Percentiles rank a stretch among this genome's conserved stretches.
phyloP scores from a whole-genome alignment of 1,140 invertebrate species.

The Lethocerus indicus region DNA sequence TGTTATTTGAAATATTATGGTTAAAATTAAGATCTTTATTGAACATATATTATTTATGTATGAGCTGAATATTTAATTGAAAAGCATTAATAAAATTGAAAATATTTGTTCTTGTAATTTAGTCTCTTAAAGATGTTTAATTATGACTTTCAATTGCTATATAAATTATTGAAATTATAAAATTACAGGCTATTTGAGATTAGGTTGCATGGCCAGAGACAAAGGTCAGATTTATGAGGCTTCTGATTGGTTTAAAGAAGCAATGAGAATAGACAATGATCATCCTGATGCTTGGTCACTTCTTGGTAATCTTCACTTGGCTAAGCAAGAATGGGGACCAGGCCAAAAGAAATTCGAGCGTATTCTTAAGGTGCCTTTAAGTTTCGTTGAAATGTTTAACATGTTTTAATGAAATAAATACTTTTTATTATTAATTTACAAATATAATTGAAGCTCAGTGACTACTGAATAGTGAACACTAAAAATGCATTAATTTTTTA shows the following conservation, averaged over 20 bases:
- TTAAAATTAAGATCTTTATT: background rate
- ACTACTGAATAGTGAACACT: background rate
- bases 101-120: no score
- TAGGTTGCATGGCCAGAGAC: conserved; percentile 96
- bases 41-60: no score
- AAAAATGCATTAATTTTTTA: background rate
- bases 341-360: conserved; percentile 99
- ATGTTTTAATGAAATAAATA: background rate
- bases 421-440: background rate
- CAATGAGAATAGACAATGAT: conserved; percentile 81
- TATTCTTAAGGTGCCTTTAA: conserved; percentile 55
- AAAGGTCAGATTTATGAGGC: conserved; percentile 97
- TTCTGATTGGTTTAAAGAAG: conserved; percentile 99
- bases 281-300: conserved; percentile 97
- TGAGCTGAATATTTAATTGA: no score
- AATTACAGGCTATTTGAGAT: conserved; percentile 39
- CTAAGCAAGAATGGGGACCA: conserved; percentile 92
- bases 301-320: conserved; percentile 91
- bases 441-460: background rate
- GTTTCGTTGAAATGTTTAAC: background rate
- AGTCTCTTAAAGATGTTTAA: no score
- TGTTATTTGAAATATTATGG: background rate
- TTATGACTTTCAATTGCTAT: background rate
- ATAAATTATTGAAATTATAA: background rate
- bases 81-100: no score